Conservation (phyloP, 2,888 invertebrate genomes). For the Eurois occulta region DNA sequence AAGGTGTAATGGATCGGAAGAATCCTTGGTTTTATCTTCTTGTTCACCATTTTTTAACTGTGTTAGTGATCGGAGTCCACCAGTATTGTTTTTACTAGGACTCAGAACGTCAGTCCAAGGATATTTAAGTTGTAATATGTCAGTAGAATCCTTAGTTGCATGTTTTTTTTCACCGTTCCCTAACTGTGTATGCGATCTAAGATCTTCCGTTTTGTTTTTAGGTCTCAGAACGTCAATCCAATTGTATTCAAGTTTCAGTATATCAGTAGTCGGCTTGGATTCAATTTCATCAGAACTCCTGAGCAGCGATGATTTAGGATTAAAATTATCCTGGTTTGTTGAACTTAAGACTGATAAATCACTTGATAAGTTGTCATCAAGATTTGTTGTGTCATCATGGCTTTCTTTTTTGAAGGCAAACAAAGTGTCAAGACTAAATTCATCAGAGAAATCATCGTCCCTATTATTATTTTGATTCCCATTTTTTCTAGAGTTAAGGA, state of each 20-base stretch:
- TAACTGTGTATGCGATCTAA: not conserved
- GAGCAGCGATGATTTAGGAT: not conserved
- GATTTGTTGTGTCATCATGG: not conserved
- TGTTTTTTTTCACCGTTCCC: not conserved
- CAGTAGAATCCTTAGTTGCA: not conserved
- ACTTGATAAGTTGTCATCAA: not conserved
- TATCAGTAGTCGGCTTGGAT: not conserved
- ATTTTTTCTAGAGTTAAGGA: not conserved
- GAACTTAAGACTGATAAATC: not conserved
- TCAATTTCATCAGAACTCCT: slow-evolving; percentile 6
- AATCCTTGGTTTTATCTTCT: not conserved
- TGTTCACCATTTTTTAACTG: not conserved
- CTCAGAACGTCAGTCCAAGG: slow-evolving; percentile 8
- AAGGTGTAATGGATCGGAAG: not conserved
- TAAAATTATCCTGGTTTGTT: not conserved
- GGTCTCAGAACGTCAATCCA: slow-evolving; percentile 21
- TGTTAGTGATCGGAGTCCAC: not conserved
- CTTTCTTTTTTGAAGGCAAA: not conserved
- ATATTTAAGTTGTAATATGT: not conserved
- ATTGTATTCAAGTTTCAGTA: slow-evolving; percentile 21
- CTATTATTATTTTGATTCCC: not conserved
- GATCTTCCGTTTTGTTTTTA: not conserved
- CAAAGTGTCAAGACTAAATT: slow-evolving; percentile 15
- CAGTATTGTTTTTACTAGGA: not conserved
- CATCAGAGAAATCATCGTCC: not conserved